Conservation (phyloP, 2,113 vertebrate genomes). For the Rynchops niger region DNA sequence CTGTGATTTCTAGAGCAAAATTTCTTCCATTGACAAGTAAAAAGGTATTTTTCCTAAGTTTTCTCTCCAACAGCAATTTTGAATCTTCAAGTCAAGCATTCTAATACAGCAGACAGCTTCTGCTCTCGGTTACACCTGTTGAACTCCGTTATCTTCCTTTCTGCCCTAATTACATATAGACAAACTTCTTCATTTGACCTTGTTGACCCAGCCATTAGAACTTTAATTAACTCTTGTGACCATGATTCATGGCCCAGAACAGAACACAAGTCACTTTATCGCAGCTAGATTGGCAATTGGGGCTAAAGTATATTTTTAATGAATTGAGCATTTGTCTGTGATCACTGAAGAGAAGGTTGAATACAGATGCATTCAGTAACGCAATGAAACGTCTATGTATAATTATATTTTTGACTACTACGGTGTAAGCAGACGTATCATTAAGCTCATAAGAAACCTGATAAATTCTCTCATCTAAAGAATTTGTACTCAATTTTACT, state of each 20-base stretch:
- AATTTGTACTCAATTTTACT: neutral
- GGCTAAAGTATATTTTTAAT: neutral
- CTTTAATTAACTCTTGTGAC: conserved; percentile 43
- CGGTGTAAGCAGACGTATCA: neutral
- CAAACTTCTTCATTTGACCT: conserved; percentile 52
- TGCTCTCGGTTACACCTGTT: conserved; percentile 23
- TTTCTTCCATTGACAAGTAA: neutral
- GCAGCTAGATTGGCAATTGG: neutral
- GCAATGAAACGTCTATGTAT: neutral
- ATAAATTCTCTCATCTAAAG: neutral
- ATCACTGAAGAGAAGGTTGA: neutral
- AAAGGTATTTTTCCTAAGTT: neutral
- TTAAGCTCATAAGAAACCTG: neutral
- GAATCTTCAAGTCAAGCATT: neutral
- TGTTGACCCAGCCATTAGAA: conserved; percentile 15
- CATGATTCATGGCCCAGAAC: conserved; percentile 26
- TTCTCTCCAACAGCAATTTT: neutral
- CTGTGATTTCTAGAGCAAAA: neutral
- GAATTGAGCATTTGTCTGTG: conserved; percentile 2
- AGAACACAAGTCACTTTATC: conserved; percentile 17
- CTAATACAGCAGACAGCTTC: neutral
- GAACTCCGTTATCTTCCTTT: conserved; percentile 5
- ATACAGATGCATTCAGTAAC: neutral
- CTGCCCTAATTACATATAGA: conserved; percentile 15
- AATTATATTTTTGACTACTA: neutral